A percentile compares a stretch with the other conserved stretches of the same genome.
These are phyloP conservation scores for Procambarus virginalis DNA, from an alignment of 1,140 invertebrate genomes.

Conservation along the genomic window DNA sequence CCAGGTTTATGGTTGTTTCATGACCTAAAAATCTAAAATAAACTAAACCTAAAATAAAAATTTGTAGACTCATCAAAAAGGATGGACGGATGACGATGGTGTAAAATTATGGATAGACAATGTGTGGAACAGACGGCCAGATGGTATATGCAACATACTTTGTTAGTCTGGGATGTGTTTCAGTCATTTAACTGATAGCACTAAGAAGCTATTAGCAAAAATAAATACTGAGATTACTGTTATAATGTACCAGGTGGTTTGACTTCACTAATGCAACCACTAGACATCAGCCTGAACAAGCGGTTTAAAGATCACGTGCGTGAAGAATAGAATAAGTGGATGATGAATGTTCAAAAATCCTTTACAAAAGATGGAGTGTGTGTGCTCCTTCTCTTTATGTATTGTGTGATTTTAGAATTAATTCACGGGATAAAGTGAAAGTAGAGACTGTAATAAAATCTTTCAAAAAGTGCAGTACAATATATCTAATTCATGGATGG, in stretches of 20 bases:
- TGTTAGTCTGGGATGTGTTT: slow-evolving; percentile 21
- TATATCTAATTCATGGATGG: not conserved
- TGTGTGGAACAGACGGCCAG: slow-evolving; percentile 15
- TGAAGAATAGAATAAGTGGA: slow-evolving; percentile 34
- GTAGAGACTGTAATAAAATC: slow-evolving; percentile 13
- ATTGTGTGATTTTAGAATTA: not conserved
- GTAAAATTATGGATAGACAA: slow-evolving; percentile 10
- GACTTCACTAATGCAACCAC: slow-evolving; percentile 23
- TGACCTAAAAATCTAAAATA: too few relatives aligned
- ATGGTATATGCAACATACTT: not conserved
- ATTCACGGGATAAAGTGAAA: slow-evolving; percentile 5
- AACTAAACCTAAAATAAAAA: too few relatives aligned
- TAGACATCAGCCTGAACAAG: slow-evolving; percentile 14
- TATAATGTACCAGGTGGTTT: slow-evolving; percentile 5
- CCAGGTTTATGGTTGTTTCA: too few relatives aligned
- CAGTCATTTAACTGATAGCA: not conserved
- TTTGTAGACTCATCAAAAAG: too few relatives aligned
- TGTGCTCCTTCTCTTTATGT: not conserved
- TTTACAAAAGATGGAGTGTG: slow-evolving; percentile 4
- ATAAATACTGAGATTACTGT: not conserved
- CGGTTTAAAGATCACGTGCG: slow-evolving; percentile 4
- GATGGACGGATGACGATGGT: not conserved
- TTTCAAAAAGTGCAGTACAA: not conserved
- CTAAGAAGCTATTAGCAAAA: not conserved
- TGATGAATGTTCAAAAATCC: slow-evolving; percentile 3